phyloP scores from a whole-genome alignment of 2,888 invertebrate species.

The Ormyrus nitidulus region DNA sequence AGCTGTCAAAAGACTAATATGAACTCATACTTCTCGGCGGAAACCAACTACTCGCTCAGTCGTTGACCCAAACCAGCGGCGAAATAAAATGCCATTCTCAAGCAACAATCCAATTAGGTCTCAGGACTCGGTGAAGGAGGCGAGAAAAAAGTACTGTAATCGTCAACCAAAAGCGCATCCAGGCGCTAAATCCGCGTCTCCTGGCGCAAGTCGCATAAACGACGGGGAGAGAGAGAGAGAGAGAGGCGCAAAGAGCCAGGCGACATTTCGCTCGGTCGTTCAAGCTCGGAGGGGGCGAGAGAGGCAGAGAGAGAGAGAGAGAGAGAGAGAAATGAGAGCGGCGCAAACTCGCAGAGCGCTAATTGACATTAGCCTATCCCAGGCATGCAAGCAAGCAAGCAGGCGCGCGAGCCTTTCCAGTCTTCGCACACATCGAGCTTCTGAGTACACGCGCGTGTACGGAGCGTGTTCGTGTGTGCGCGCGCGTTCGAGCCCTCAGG shows the following conservation, averaged over 20 bases:
- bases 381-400: background rate
- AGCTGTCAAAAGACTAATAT: no score
- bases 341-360: conserved; percentile 2
- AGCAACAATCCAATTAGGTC: no score
- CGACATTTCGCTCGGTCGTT: background rate
- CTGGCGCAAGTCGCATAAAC: background rate
- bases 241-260: background rate
- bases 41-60: no score
- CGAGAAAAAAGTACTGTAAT: no score
- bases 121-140: no score
- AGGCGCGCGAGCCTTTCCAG: background rate
- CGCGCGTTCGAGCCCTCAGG: background rate
- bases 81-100: no score
- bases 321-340: background rate
- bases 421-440: background rate
- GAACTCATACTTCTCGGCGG: no score
- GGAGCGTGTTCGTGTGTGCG: no score
- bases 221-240: background rate
- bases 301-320: background rate
- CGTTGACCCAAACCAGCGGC: no score
- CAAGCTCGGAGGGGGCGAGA: background rate
- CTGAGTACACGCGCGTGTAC: no score
- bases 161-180: no score
- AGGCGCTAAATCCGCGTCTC: no score
- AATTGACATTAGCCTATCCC: conserved; percentile 49